A percentile compares a stretch with the other conserved stretches of the same genome.
Conservation (phyloP, 2,113 vertebrate species). For the Dromaius novaehollandiae region DNA sequence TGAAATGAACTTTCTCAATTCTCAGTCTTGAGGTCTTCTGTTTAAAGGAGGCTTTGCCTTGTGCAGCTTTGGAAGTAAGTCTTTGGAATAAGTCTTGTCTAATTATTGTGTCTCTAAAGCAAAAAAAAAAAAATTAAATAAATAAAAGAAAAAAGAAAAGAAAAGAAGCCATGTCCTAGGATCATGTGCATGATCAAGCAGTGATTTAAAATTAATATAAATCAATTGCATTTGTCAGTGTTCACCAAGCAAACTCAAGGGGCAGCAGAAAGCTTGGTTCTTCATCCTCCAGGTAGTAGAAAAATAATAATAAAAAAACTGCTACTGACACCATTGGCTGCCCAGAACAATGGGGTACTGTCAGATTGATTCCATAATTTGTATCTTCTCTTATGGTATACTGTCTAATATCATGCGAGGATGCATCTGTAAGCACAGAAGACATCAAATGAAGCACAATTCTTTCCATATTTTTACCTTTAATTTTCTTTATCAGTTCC, state of each 20-base stretch:
- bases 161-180: not conserved
- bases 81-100: not conserved
- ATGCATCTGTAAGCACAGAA: not conserved
- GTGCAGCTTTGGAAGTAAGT: not conserved
- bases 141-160: not conserved
- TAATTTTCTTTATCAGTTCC: constrained; percentile 16
- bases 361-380: not conserved
- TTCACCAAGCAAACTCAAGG: not conserved
- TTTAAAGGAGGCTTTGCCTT: not conserved
- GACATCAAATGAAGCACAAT: constrained; percentile 3
- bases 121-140: too few relatives aligned
- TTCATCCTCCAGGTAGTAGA: not conserved
- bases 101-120: not conserved
- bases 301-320: not conserved
- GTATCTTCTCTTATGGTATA: not conserved
- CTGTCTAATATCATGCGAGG: not conserved
- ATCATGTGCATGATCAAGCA: not conserved
- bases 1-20: not conserved
- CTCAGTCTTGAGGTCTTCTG: not conserved
- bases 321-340: not conserved
- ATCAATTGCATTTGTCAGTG: not conserved
- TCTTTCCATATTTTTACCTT: constrained; percentile 30
- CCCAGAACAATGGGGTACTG: not conserved
- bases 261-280: not conserved
- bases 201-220: not conserved